Base-by-base conservation (phyloP, 2,888 invertebrate genomes). In the Tuta absoluta region DNA sequence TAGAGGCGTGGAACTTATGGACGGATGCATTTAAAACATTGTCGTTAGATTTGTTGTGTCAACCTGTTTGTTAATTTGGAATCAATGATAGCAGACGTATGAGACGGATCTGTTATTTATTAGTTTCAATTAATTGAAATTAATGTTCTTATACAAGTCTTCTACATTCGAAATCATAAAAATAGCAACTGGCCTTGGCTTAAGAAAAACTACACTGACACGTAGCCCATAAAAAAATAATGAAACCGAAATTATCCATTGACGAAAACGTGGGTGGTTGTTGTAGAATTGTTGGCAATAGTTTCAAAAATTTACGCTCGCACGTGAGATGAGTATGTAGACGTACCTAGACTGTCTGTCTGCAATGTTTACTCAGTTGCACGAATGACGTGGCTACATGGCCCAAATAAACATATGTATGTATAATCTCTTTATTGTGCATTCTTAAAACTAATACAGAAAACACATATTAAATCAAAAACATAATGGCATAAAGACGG, bases 281-380 rank as follows among this genome's bases (percentile, higher is more conserved):
- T 48, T n/a, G 24, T 53, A 24, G 23, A 19, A 53, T 53, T 53
- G 51, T 53, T 53, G 51, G 51, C 51, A 53, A 53, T 53, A 21
- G 51, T 53, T 53, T 1, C 51, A 53, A 24, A 53, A 53, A 53
- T 53, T 21, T 23, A 11, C 21, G 51, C 23, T 12, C 21, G 21
- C 11, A 51, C 51, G 51, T 51, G 12, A 51, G 12, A 51, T 12
- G 51, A 12, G 14, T 23, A 12, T 24, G 1, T 23, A 23, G 11
- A 23, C 23, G 24, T 23, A 23, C 23, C 12, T 23, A 53, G 23
- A 23, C 51, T 14, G 51, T 53, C 51, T 53, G 51, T 12, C 23
- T 53, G 51, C 23, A 24, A 53, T 53, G 51, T 23, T 53, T 53
- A 14, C 51, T 14, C 51, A 53, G 51, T 53, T 53, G 51, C 5